Conservation (phyloP, 2,888 invertebrate species). For the Hermaeophaga mercurialis region DNA sequence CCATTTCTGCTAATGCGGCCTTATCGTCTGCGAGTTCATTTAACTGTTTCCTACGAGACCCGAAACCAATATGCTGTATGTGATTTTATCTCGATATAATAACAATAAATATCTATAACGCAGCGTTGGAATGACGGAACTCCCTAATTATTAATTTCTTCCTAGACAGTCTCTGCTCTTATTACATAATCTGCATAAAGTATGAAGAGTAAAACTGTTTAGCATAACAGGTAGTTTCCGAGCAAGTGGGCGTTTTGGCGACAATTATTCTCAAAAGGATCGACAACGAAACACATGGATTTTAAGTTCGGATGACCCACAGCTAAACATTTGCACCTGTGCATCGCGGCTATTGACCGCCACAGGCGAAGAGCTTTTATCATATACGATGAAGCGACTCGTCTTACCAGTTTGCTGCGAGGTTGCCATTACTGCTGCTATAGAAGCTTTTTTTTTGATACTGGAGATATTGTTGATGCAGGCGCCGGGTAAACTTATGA, state of each 20-base stretch:
- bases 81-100: no score
- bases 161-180: constrained; percentile 26
- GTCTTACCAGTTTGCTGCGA: constrained; percentile 54
- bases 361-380: constrained; percentile 43
- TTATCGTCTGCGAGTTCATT: no score
- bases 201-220: constrained; percentile 27
- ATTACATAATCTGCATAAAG: constrained; percentile 32
- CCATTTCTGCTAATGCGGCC: no score
- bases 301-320: constrained; percentile 44
- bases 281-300: constrained; percentile 30
- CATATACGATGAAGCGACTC: constrained; percentile 51
- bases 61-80: no score
- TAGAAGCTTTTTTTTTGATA: constrained; percentile 9
- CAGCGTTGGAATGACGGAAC: background rate
- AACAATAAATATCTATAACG: no score
- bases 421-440: constrained; percentile 13
- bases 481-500: constrained; percentile 26
- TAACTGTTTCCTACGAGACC: no score
- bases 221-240: constrained; percentile 38
- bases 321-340: constrained; percentile 55
- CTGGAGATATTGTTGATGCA: constrained; percentile 20
- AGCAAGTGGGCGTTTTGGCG: constrained; percentile 35
- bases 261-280: constrained; percentile 34
- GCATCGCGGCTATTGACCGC: constrained; percentile 55
- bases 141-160: background rate